Evolutionary conservation across 2,113 vertebrate genomes (phyloP), one percentile per base, ranked within the genome.

Genomic region (Tympanuchus pallidicinctus): DNA sequence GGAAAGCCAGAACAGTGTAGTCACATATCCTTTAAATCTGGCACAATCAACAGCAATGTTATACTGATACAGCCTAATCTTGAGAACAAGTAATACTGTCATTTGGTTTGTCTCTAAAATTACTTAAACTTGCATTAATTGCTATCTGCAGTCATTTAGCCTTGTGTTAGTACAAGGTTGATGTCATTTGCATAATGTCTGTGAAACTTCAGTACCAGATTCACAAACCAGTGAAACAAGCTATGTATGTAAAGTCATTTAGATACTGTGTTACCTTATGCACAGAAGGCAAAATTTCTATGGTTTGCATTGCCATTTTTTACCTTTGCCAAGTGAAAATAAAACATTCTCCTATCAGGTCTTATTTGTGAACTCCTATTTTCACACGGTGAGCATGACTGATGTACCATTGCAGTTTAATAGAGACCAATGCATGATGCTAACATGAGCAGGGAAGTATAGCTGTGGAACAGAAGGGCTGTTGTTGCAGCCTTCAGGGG

Each of bases 401-500:
- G 18, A 18, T 4, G 11, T 27, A 13, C 12, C 36, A 59, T 36
- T 36, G n/a, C 27, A 30, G 5, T 86, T 82, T 59, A n/a, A 13
- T 22, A 38, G 57, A 43, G 48, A 32, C 6, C 30, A 45, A 17
- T 16, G 34, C 43, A 27, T 6, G 19, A 15, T 24, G 28, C 40
- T 85, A 11, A 45, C 0, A 2, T 25, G 30, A n/a, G 30, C 1
- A 4, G 6, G 22, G 13, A 27, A 30, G 11, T 13, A 20, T 8
- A 22, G 18, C 36, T 27, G 19, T 52, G 34, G 36, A 24, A 32
- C 13, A 11, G 28, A 40, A n/a, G 1, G 0, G 27, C 47, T 0
- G 0, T 24, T 11, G 30, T 38, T 6, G 1, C 22, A 7, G 47
- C 50, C 43, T 48, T 21, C 1, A 45, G 34, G 18, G 20, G 45